Percentiles rank a stretch among this genome's conserved stretches.
Evolutionary conservation across 1,140 invertebrate species (phyloP).

Genomic region (Octopus sinensis): DNA sequence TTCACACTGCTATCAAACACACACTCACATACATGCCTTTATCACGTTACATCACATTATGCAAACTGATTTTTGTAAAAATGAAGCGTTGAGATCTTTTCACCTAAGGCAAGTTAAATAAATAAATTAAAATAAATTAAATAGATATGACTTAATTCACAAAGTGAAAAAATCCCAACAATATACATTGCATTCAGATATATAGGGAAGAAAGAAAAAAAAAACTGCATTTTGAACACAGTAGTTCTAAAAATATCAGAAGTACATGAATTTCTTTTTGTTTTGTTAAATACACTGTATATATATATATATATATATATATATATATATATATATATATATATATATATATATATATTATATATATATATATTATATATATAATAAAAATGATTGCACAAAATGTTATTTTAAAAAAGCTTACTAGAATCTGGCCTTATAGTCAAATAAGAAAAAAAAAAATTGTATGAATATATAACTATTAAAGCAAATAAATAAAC

Average conservation of each 20-base stretch:
- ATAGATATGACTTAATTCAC: constrained; percentile 13
- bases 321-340: neutral
- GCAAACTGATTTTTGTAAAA: constrained; percentile 11
- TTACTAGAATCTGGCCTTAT: no score
- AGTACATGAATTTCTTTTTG: constrained; percentile 4
- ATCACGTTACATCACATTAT: constrained; percentile 8
- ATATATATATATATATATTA: neutral
- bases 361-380: no score
- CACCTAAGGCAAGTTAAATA: constrained; percentile 16
- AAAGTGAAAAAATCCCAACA: constrained; percentile 15
- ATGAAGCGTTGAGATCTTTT: constrained; percentile 11
- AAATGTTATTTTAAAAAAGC: no score
- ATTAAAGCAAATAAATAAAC: no score
- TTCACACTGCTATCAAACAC: constrained; percentile 4
- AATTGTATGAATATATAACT: no score
- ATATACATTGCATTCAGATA: constrained; percentile 10
- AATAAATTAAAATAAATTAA: constrained; percentile 17
- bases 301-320: neutral
- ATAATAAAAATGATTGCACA: no score
- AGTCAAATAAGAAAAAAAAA: no score
- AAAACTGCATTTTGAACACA: neutral
- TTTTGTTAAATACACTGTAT: neutral
- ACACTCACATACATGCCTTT: neutral
- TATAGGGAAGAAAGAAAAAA: neutral
- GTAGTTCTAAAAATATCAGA: neutral